Evolutionary conservation across 1,140 invertebrate species (phyloP).

Genomic region (Lasaia peninsularis): DNA sequence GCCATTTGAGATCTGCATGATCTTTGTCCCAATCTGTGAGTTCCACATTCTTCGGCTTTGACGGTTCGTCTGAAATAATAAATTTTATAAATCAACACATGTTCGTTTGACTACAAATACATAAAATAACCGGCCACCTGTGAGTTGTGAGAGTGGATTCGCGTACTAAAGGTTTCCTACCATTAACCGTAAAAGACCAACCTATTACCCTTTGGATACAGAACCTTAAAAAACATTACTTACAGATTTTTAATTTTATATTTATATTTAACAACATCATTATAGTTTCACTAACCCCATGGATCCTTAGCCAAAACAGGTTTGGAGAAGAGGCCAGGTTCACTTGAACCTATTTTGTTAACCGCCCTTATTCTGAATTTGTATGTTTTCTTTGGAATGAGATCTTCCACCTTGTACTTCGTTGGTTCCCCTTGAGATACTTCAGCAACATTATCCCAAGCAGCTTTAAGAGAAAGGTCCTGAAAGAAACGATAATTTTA

Average conservation of each 20-base stretch:
- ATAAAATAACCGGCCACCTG: too few relatives aligned
- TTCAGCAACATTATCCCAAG: constrained; percentile 91
- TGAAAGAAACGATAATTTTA: constrained; percentile 28
- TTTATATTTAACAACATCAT: too few relatives aligned
- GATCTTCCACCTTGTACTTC: constrained; percentile 91
- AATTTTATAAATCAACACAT: neutral
- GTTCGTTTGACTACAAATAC: too few relatives aligned
- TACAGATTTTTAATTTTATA: too few relatives aligned
- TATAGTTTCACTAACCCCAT: constrained; percentile 94
- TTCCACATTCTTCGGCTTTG: constrained; percentile 93
- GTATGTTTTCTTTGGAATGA: constrained; percentile 92
- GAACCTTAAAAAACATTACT: too few relatives aligned
- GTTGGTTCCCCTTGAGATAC: constrained; percentile 81
- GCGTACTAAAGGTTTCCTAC: too few relatives aligned
- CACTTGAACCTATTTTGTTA: constrained; percentile 93
- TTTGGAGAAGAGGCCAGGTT: constrained; percentile 91
- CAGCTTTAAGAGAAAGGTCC: constrained; percentile 79
- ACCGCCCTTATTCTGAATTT: constrained; percentile 97
- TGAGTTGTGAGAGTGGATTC: too few relatives aligned
- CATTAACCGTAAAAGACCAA: too few relatives aligned
- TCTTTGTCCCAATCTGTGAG: constrained; percentile 97
- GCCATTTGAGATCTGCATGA: constrained; percentile 95
- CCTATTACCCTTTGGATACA: too few relatives aligned
- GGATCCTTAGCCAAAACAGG: constrained; percentile 97
- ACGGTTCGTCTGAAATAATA: constrained; percentile 88